A percentile compares a stretch with the other conserved stretches of the same genome.
Evolutionary conservation across 2,797 vertebrate genomes (phyloP).

Genomic region (Gastrophryne carolinensis): DNA sequence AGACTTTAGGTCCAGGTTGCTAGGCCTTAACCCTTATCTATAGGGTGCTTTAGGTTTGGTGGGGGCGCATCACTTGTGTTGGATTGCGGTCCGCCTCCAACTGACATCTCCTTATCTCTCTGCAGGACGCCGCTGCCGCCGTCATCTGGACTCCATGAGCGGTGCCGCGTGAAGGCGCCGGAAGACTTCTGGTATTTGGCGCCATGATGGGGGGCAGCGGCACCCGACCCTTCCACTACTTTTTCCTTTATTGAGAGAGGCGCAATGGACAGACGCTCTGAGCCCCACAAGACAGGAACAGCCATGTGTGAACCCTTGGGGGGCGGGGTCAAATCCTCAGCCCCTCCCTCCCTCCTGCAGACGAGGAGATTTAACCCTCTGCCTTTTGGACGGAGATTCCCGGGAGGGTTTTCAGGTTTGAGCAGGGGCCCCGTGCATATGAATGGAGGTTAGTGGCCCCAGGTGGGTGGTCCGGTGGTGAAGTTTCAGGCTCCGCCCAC

Average conservation of each 20-base stretch:
- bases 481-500: constrained; percentile 31
- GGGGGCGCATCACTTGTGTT: neutral
- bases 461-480: neutral
- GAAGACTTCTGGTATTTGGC: constrained; percentile 15
- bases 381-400: constrained; percentile 49
- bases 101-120: neutral
- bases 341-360: constrained; percentile 11
- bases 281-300: neutral
- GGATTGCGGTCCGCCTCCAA: neutral
- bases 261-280: constrained; percentile 9
- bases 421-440: constrained; percentile 11
- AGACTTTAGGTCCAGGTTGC: too few relatives aligned
- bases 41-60: too few relatives aligned
- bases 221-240: constrained; percentile 25
- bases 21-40: too few relatives aligned
- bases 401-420: constrained; percentile 37
- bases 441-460: neutral
- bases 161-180: constrained; percentile 61
- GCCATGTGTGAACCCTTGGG: constrained; percentile 3
- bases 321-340: constrained; percentile 2
- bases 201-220: constrained; percentile 22
- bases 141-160: constrained; percentile 74
- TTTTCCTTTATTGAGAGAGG: neutral
- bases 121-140: constrained; percentile 61
- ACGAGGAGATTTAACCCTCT: constrained; percentile 44